Evolutionary conservation across 1,140 invertebrate genomes (phyloP).

Genomic region (Aphelenchoides avenae): DNA sequence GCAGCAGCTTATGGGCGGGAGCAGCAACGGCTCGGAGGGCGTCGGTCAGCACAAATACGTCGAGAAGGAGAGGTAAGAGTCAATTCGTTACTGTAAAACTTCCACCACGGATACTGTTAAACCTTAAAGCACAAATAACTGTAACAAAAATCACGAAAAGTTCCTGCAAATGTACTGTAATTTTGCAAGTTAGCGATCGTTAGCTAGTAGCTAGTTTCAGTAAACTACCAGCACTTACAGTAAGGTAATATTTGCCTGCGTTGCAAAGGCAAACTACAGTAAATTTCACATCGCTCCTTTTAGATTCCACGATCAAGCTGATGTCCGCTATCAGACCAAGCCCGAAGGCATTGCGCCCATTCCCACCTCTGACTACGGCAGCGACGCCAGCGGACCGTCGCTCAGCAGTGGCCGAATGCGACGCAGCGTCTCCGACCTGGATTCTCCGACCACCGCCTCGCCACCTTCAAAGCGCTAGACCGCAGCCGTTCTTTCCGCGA

Average conservation of each 20-base stretch:
- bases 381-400: background rate
- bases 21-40: slow-evolving; percentile 1
- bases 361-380: slow-evolving; percentile 14
- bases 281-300: slow-evolving; percentile 15
- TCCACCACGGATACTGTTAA: slow-evolving; percentile 14
- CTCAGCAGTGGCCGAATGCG: background rate
- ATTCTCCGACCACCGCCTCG: no score
- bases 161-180: background rate
- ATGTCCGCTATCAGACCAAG: slow-evolving; percentile 35
- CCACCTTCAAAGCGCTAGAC: no score
- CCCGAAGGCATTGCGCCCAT: slow-evolving; percentile 29
- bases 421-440: background rate
- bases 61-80: background rate
- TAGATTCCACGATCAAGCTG: slow-evolving; percentile 14
- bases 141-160: slow-evolving; percentile 15
- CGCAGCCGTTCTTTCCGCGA: no score
- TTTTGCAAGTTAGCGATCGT: background rate
- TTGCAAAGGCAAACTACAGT: background rate
- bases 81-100: slow-evolving; percentile 3
- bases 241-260: background rate
- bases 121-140: background rate
- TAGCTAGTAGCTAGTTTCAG: slow-evolving; percentile 1
- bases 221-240: background rate
- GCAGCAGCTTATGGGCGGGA: slow-evolving; percentile 42
- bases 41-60: background rate